Percentiles rank a stretch among this genome's conserved stretches.
Conservation (phyloP, 92 coral and sea anemone species). For the Zoanthus gigantus region DNA sequence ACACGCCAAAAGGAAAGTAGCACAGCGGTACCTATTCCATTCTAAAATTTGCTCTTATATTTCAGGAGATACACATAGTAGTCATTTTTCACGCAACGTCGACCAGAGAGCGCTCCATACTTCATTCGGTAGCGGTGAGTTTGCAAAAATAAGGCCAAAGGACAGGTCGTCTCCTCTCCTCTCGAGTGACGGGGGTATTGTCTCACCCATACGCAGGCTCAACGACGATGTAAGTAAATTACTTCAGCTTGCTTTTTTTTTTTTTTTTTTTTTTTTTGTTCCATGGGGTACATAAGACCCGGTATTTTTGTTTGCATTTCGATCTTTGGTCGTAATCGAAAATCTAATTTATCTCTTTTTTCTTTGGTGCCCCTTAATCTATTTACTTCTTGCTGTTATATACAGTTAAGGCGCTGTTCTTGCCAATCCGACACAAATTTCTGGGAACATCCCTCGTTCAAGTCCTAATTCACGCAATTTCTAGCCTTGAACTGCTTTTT, state of each 20-base stretch:
- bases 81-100: slow-evolving; percentile 72
- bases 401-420: too few species aligned
- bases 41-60: not conserved
- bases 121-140: slow-evolving; percentile 91
- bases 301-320: too few species aligned
- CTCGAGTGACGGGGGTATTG: slow-evolving; percentile 80
- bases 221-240: slow-evolving; percentile 77
- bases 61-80: slow-evolving; percentile 57
- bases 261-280: too few species aligned
- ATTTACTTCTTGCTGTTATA: too few species aligned
- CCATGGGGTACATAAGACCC: too few species aligned
- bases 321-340: too few species aligned
- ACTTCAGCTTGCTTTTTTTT: not conserved
- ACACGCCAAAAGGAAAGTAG: not conserved
- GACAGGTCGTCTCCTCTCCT: slow-evolving; percentile 90
- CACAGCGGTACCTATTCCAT: not conserved
- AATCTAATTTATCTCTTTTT: too few species aligned
- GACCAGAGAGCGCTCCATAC: slow-evolving; percentile 82
- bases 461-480: too few species aligned
- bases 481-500: too few species aligned
- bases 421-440: too few species aligned
- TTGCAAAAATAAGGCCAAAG: slow-evolving; percentile 79
- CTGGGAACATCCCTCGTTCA: too few species aligned
- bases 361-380: too few species aligned
- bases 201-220: slow-evolving; percentile 85